Conservation (phyloP, 2,888 invertebrate species). For the Lampropteryx suffumata region DNA sequence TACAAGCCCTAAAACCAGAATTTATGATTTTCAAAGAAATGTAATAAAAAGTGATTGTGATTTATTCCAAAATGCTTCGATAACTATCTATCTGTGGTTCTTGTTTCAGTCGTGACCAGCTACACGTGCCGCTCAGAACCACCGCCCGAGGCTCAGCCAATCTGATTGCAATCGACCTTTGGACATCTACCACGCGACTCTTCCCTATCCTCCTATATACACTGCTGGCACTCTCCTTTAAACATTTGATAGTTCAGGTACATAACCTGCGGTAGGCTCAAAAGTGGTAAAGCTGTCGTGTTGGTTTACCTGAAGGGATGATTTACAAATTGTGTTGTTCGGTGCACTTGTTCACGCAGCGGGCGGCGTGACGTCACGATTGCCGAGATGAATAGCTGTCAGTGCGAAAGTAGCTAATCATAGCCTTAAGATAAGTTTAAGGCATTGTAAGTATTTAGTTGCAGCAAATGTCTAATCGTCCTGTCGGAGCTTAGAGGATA, state of each 20-base stretch:
- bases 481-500: too few species aligned
- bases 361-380: slow-evolving; percentile 66
- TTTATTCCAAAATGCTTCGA: neutral
- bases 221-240: slow-evolving; percentile 4
- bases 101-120: slow-evolving; percentile 56
- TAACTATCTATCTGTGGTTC: slow-evolving; percentile 1
- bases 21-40: too few species aligned
- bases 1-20: too few species aligned
- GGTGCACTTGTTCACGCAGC: slow-evolving; percentile 52
- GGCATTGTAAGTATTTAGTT: slow-evolving; percentile 14
- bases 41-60: too few species aligned
- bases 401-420: slow-evolving; percentile 33
- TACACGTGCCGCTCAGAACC: slow-evolving; percentile 58
- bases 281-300: slow-evolving; percentile 23
- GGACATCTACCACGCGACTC: slow-evolving; percentile 10
- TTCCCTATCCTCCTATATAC: slow-evolving; percentile 6
- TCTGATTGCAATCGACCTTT: slow-evolving; percentile 30
- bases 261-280: slow-evolving; percentile 27
- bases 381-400: slow-evolving; percentile 52
- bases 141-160: slow-evolving; percentile 36
- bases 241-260: neutral
- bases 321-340: slow-evolving; percentile 59
- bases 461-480: too few species aligned
- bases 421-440: slow-evolving; percentile 30
- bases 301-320: slow-evolving; percentile 53